Evolutionary conservation across 2,888 invertebrate genomes (phyloP).

Genomic region (Machimus rusticus): DNA sequence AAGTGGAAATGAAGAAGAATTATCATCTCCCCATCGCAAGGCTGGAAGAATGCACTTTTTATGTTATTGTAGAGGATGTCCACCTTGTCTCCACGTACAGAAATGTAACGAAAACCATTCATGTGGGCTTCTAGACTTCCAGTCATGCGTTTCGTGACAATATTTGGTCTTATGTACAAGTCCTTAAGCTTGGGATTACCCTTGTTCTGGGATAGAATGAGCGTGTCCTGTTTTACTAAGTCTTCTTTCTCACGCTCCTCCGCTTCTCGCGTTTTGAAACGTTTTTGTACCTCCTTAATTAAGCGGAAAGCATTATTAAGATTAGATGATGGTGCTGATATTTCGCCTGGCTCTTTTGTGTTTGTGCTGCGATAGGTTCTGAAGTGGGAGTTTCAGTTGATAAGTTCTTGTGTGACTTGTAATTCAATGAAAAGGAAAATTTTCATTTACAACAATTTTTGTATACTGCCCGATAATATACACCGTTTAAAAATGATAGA

Average conservation of each 20-base stretch:
- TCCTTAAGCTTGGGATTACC: constrained; percentile 98
- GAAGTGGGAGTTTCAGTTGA: constrained; percentile 49
- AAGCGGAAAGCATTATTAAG: constrained; percentile 95
- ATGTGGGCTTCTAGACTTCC: constrained; percentile 93
- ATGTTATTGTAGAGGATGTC: constrained; percentile 99
- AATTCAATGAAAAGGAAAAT: not conserved
- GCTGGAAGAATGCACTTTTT: constrained; percentile 98
- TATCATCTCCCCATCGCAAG: constrained; percentile 99
- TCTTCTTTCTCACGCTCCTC: constrained; percentile 99
- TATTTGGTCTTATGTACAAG: constrained; percentile 98
- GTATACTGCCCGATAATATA: not conserved
- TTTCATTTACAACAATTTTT: not conserved
- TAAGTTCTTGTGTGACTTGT: not conserved
- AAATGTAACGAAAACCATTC: constrained; percentile 97
- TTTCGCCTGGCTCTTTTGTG: constrained; percentile 95
- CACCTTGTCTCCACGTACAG: constrained; percentile 99
- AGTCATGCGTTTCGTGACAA: constrained; percentile 95
- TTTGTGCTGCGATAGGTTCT: constrained; percentile 97
- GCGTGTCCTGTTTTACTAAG: constrained; percentile 96
- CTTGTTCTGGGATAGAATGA: constrained; percentile 92
- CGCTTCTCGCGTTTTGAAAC: constrained; percentile 96
- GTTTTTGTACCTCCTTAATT: constrained; percentile 99
- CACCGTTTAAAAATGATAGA: not conserved
- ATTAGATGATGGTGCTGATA: constrained; percentile 92
- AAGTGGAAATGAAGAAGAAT: constrained; percentile 98